Evolutionary conservation across 2,888 invertebrate species (phyloP), one percentile per base, ranked within the genome.

Genomic region (Agrochola lota): DNA sequence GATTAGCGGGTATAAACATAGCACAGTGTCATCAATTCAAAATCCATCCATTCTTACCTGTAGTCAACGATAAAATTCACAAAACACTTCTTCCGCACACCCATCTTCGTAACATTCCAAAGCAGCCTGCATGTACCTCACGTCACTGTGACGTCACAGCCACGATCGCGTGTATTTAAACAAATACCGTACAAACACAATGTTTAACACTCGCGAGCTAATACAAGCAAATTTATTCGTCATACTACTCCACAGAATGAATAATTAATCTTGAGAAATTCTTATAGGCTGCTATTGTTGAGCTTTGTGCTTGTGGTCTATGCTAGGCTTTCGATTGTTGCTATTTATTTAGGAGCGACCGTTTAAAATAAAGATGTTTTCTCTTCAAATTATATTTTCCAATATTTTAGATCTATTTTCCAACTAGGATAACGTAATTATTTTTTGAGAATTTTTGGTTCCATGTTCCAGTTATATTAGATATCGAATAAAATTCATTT

Each of bases 141-240:
- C 78, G 72, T 75, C 82, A 82, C 60, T 11, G 73, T 84, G 78
- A 84, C 84, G 85, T 85, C 84, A 82, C 81, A 35, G 12, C 12
- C 17, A 74, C 63, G 81, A 85, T 88, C 85, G 87, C 83, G 87
- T 85, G 80, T 87, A 79, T 74, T 85, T 74, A 80, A 83, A 84
- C 82, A 83, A 87, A 87, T 87, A 87, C 76, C 74, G 76, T 81
- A 85, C 85, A 83, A 84, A 88, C 87, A 88, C 78, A 77, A 84
- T 85, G 80, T 86, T 87, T 85, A 88, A 84, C 86, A 83, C 86
- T 83, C 76, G 43, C 81, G 73, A 77, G 83, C 80, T 92, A 92
- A 92, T 92, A 80, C 85, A 92, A 83, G 92, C 93, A 92, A 94
- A 94, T 94, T 88, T 92, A 94, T 94, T 94, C 93, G 85, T 89